Base-by-base conservation (phyloP, 1,140 invertebrate species). In the Diorhabda sublineata region DNA sequence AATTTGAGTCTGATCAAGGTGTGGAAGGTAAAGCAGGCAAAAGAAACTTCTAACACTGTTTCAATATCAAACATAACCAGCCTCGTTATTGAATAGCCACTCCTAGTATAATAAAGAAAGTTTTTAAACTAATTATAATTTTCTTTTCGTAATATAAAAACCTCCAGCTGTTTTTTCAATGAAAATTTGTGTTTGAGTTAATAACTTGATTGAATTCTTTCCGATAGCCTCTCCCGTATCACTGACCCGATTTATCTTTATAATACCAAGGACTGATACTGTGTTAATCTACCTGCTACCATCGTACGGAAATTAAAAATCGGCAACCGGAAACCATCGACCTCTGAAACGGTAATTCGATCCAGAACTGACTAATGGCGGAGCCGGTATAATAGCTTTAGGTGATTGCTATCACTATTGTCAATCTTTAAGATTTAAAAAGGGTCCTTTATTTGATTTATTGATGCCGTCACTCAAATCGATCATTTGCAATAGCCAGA, bases 361-460 rank as follows among this genome's bases (percentile, higher is more conserved):
- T 74, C 74, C 66, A 62, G 62, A 60, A 71, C 72, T 45, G 72
- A 75, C 72, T 75, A 75, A 75, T 75, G 74, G 74, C 65, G 69
- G 63, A 71, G 61, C 69, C 72, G 72, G 45, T 43, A 74, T 75
- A 75, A 74, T 75, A 64, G 74, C 62, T 42, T 9, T 44, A 11
- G 61, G 11, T 63, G 61, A 75, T 75, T 75, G 72, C 74, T 71
- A 75, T 75, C 61, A 61, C 69, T 60, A 72, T 66, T 75, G 74
- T 75, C 74, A 63, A 64, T 72, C 72, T 75, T 72, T 72, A 72
- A 74, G 74, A 75, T 75, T 75, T 74, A 71, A 74, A 72, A 72
- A 74, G 69, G 72, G 72, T 74, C 71, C 70, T 63, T 74, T 73
- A 67, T 75, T 73, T 74, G 74, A 75, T 75, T 75, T 75, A 75